phyloP scores from a whole-genome alignment of 2,797 vertebrate genomes.

The Rhinogobio ventralis region DNA sequence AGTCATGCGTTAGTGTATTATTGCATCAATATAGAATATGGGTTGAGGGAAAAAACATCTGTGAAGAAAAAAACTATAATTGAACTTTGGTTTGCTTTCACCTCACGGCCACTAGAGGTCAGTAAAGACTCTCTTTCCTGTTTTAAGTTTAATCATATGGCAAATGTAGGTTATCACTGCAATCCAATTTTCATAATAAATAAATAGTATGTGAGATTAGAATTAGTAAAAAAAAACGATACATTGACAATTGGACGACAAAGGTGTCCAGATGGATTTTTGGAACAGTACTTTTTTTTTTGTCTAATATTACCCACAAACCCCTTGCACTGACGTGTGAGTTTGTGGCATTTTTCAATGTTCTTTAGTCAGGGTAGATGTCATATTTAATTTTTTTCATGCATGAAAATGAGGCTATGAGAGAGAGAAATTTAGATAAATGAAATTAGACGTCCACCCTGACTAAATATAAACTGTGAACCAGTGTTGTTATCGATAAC shows the following conservation, averaged over 20 bases:
- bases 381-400: background rate
- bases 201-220: background rate
- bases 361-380: background rate
- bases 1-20: background rate
- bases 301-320: background rate
- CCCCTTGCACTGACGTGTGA: background rate
- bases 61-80: background rate
- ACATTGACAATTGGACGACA: background rate
- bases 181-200: background rate
- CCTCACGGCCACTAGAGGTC: constrained; percentile 45
- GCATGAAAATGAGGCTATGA: too few relatives aligned
- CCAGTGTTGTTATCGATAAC: background rate
- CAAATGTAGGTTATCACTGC: background rate
- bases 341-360: background rate
- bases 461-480: background rate
- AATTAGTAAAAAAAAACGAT: background rate
- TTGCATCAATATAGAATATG: background rate
- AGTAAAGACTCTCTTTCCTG: constrained; percentile 44
- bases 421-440: too few relatives aligned
- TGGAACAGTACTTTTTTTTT: background rate
- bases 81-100: background rate
- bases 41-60: background rate
- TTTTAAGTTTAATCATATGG: background rate
- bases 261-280: background rate
- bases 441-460: background rate